These are phyloP conservation scores for Ptychadena robeensis DNA, from an alignment of 2,797 vertebrate species.

Conservation along the genomic window DNA sequence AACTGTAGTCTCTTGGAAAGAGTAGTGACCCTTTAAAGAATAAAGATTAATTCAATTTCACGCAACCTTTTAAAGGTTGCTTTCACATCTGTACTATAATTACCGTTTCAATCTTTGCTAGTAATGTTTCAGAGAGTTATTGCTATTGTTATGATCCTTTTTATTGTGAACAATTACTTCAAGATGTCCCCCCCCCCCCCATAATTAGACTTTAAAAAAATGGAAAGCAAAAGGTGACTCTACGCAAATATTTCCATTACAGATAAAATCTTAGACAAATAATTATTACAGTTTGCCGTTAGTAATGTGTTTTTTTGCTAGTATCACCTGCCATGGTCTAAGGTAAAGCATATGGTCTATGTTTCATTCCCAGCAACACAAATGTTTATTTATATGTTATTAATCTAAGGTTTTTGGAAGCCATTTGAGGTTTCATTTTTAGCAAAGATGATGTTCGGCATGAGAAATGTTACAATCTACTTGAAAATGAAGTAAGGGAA, in stretches of 20 bases:
- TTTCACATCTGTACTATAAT: not conserved
- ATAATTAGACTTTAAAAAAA: not conserved
- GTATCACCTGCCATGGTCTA: conserved; percentile 36
- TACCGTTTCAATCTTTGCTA: not conserved
- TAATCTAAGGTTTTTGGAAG: conserved; percentile 33
- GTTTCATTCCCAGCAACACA: conserved; percentile 19
- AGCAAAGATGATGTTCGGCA: not conserved
- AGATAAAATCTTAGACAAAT: conserved; percentile 20
- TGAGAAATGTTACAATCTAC: not conserved
- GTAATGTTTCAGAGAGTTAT: conserved; percentile 46
- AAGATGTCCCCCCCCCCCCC: conserved; percentile 28
- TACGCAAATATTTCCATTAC: not conserved
- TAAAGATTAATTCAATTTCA: accelerated
- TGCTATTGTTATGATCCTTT: conserved; percentile 17
- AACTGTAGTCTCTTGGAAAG: not conserved
- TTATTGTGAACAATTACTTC: conserved; percentile 35
- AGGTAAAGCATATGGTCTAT: conserved; percentile 41
- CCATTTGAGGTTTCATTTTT: conserved; percentile 18
- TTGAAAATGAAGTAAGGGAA: conserved; percentile 2
- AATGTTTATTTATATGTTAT: conserved; percentile 47
- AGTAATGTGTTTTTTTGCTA: conserved; percentile 34
- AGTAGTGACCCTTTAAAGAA: not conserved
- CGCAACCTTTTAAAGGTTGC: not conserved
- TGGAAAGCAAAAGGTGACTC: conserved; percentile 32
- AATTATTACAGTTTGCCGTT: conserved; percentile 28